Evolutionary conservation across 1,140 invertebrate genomes (phyloP).

Genomic region (Ctenoplectra terminalis): DNA sequence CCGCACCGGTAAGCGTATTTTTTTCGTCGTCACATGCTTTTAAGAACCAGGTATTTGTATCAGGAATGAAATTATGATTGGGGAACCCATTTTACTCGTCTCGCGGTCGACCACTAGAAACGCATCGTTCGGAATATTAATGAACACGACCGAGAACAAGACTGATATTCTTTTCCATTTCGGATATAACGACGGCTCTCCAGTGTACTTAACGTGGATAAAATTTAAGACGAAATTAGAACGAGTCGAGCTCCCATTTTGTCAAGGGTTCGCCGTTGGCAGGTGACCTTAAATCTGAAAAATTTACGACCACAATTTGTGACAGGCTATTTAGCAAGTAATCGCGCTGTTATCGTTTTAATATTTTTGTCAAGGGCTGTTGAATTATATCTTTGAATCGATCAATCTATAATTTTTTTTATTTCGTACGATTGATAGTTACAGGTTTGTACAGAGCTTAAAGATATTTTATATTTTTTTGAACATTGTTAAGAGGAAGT

Average conservation of each 20-base stretch:
- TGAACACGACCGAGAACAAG: slow-evolving; percentile 62
- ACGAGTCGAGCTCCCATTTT: slow-evolving; percentile 13
- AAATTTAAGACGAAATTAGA: slow-evolving; percentile 49
- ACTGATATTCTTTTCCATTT: slow-evolving; percentile 65
- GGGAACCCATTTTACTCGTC: slow-evolving; percentile 34
- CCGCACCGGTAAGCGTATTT: not conserved
- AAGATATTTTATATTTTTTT: too few relatives aligned
- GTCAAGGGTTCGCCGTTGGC: not conserved
- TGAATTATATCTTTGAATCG: too few relatives aligned
- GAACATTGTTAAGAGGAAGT: too few relatives aligned
- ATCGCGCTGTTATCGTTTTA: not conserved
- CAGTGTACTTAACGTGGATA: slow-evolving; percentile 49
- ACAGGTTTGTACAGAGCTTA: too few relatives aligned
- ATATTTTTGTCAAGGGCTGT: not conserved
- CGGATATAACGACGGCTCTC: slow-evolving; percentile 37
- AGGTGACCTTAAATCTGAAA: not conserved
- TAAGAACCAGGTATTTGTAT: slow-evolving; percentile 42
- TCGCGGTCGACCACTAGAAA: slow-evolving; percentile 53
- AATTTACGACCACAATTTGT: too few relatives aligned
- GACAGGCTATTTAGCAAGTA: not conserved
- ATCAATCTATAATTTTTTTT: too few relatives aligned
- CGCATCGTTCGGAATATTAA: slow-evolving; percentile 60
- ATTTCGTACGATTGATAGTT: too few relatives aligned
- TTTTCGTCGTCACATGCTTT: slow-evolving; percentile 33
- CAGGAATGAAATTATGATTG: slow-evolving; percentile 59